Evolutionary conservation across 2,888 invertebrate genomes (phyloP), one percentile per base, ranked within the genome.

Genomic region (Hyalella azteca): DNA sequence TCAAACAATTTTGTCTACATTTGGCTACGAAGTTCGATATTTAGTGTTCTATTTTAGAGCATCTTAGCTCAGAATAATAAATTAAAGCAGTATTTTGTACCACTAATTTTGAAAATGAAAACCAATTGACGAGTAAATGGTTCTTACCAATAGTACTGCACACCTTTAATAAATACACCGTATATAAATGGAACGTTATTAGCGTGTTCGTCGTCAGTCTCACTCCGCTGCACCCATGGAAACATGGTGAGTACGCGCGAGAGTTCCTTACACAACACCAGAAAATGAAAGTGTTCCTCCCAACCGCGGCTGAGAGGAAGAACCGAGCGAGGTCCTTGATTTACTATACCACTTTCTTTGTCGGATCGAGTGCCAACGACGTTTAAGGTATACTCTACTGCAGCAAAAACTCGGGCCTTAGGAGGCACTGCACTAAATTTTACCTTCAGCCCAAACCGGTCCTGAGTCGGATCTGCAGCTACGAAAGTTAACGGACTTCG

Each of bases 251-350:
- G 45, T 22, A 13, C 26, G 29, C n/a, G 13, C 22, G 49, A 36
- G 19, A n/a, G 60, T 19, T 66, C 36, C 39, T 66, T 66, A 66
- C 66, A 66, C 66, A 66, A 66, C 66, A 32, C 36, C 13, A 66
- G 66, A 66, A 66, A 66, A 66, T 66, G 66, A 66, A 66, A 66
- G 66, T 66, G 36, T 19, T 66, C 36, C 45, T 7, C 66, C 2
- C 26, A 54, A 54, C 66, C 66, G n/a, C 29, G 32, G 66, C 66
- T 29, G 19, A 66, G 36, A 36, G 13, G 36, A 36, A 36, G 66
- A 9, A 45, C 11, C 45, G 15, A 45, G 11, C 29, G 26, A 66
- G 15, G 19, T 32, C 36, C 66, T 66, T 66, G 66, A n/a, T n/a
- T n/a, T n/a, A n/a, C n/a, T n/a, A n/a, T 32, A 29, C 66, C 66